Base-by-base conservation (phyloP, 2,888 invertebrate genomes). In the Fissipunctia ypsillon region DNA sequence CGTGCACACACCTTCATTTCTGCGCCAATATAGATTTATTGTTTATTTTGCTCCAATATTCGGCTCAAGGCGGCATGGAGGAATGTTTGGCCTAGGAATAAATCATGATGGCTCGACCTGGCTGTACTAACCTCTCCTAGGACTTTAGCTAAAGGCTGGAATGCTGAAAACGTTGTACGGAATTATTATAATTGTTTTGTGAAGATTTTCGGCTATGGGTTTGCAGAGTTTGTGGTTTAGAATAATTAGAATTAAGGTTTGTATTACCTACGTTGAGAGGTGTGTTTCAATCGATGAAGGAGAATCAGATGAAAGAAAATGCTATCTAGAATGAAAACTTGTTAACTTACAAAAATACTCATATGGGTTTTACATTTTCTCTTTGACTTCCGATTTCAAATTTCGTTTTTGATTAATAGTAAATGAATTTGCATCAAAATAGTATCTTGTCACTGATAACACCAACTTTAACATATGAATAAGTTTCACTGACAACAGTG, bases 11-110 rank as follows among this genome's bases (percentile, higher is more conserved):
- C 75, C 69, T 79, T 56, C 50, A 61, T 71, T 76, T 72, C 70
- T 38, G n/a, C 60, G 48, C 35, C 66, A 69, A 73, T 76, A 71
- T 73, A 68, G 70, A 75, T 74, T 72, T 70, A 80, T 68, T 68
- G 76, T 79, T 73, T 75, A 83, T 71, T 76, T 72, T 67, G 61
- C 72, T 35, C 59, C 74, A 48, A 74, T 68, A 70, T 83, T 83
- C 28, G 22, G 59, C 54, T 69, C 31, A 45, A 70, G 54, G 25
- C 25, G 35, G 35, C 25, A 69, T 74, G 59, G 22, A 48, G 75
- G 79, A 78, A 84, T 84, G 75, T 71, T 64, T 77, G 60, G 48
- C 43, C 64, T 60, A 38, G 35, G 60, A 70, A 83, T 78, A 80
- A 78, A 84, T 84, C 73, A 80, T 69, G 35, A 69, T 68, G 60